phyloP scores from a whole-genome alignment of 2,888 invertebrate species.

The Caradrina clavipalpis region DNA sequence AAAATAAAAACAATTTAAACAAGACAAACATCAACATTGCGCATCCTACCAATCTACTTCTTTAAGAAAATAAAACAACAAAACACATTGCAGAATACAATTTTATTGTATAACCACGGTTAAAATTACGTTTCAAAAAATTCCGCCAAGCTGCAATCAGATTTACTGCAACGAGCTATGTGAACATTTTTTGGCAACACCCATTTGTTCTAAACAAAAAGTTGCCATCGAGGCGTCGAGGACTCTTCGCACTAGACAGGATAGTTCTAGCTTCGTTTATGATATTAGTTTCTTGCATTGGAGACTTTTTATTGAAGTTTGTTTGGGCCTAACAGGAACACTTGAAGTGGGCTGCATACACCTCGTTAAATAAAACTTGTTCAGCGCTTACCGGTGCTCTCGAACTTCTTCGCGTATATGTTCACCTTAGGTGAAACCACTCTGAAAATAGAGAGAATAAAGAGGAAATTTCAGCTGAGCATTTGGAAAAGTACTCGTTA shows the following conservation, averaged over 20 bases:
- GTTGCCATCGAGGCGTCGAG: constrained; percentile 35
- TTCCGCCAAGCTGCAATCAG: constrained; percentile 59
- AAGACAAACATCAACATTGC: not conserved
- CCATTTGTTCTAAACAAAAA: constrained; percentile 57
- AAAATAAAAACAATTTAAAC: too few species aligned
- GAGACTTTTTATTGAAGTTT: constrained; percentile 25
- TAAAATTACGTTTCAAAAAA: constrained; percentile 47
- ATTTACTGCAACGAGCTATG: constrained; percentile 61
- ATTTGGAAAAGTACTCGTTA: not conserved
- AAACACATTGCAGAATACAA: constrained; percentile 14
- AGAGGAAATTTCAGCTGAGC: not conserved
- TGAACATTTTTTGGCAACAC: constrained; percentile 67
- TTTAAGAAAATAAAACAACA: not conserved
- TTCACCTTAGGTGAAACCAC: constrained; percentile 9
- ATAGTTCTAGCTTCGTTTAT: constrained; percentile 33
- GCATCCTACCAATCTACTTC: not conserved
- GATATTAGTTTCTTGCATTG: constrained; percentile 23
- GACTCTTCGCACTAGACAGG: constrained; percentile 53
- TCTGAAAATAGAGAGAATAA: not conserved
- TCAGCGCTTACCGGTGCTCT: constrained; percentile 9
- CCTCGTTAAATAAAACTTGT: constrained; percentile 41
- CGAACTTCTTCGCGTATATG: constrained; percentile 9
- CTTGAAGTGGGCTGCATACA: constrained; percentile 22
- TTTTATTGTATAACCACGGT: constrained; percentile 1
- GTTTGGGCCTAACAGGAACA: constrained; percentile 1